These are phyloP conservation scores for Sycophaga agraensis DNA, from an alignment of 1,140 invertebrate species.

Conservation along the genomic window DNA sequence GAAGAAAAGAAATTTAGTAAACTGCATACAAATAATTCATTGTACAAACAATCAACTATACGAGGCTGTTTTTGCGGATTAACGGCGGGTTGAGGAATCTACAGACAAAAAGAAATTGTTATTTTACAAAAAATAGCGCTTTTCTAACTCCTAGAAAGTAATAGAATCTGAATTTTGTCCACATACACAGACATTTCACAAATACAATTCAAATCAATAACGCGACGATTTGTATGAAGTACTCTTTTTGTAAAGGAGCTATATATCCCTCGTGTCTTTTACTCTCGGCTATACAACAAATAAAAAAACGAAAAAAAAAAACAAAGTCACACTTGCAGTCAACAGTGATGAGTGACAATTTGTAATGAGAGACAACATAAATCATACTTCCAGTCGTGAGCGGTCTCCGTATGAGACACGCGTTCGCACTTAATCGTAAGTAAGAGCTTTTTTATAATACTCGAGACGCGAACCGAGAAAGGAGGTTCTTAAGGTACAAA, in stretches of 20 bases:
- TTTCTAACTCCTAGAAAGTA: too few relatives aligned
- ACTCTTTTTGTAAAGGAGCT: too few relatives aligned
- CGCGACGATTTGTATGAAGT: not conserved
- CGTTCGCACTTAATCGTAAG: constrained; percentile 12
- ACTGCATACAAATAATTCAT: constrained; percentile 8
- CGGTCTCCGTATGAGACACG: not conserved
- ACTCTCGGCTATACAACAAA: not conserved
- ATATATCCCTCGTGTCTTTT: not conserved
- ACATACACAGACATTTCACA: constrained; percentile 7
- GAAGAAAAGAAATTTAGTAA: not conserved
- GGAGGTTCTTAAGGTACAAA: constrained; percentile 34
- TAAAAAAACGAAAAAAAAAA: not conserved
- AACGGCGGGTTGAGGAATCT: too few relatives aligned
- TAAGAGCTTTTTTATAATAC: constrained; percentile 23
- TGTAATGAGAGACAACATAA: too few relatives aligned
- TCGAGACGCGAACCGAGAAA: constrained; percentile 19
- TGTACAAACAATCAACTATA: constrained; percentile 18
- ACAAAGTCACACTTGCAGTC: too few relatives aligned
- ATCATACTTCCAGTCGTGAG: not conserved
- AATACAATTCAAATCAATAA: constrained; percentile 13
- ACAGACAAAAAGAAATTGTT: too few relatives aligned
- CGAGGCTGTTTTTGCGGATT: not conserved
- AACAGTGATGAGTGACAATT: too few relatives aligned
- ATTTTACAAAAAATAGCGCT: too few relatives aligned
- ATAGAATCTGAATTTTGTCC: too few relatives aligned